phyloP scores from a whole-genome alignment of 2,888 invertebrate genomes.

The Tetheella fluctuosa region DNA sequence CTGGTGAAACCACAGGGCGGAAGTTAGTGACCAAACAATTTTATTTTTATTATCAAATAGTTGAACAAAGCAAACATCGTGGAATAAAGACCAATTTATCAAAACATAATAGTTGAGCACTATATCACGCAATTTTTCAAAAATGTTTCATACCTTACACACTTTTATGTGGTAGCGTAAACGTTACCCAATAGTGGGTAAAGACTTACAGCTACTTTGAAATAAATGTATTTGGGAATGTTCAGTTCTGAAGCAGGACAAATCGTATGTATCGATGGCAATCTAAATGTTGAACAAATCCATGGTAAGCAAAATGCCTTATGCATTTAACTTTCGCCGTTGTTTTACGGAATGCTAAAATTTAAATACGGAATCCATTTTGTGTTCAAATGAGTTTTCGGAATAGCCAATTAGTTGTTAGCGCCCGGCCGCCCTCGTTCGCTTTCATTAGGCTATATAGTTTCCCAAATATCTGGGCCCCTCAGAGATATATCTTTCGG shows the following conservation, averaged over 20 bases:
- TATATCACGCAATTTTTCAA: too few relatives aligned
- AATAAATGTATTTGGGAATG: neutral
- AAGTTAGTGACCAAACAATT: too few relatives aligned
- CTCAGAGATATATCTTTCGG: constrained; percentile 79
- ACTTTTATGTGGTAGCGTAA: neutral
- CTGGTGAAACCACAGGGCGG: too few relatives aligned
- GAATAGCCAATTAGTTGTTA: constrained; percentile 85
- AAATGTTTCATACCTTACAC: too few relatives aligned
- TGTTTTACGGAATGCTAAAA: constrained; percentile 81
- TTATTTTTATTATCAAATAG: too few relatives aligned
- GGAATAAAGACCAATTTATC: too few relatives aligned
- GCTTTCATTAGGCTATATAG: constrained; percentile 84
- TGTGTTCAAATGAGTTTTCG: constrained; percentile 84
- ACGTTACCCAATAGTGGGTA: neutral
- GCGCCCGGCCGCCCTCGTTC: constrained; percentile 82
- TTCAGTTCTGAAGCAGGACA: neutral
- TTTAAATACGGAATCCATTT: constrained; percentile 84
- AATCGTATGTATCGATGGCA: neutral
- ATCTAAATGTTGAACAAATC: constrained; percentile 51
- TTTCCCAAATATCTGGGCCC: constrained; percentile 82
- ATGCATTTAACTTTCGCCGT: constrained; percentile 77
- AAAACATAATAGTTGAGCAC: too few relatives aligned
- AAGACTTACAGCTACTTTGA: too few relatives aligned
- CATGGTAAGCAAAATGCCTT: constrained; percentile 63
- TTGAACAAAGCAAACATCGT: too few relatives aligned